Evolutionary conservation across 2,797 vertebrate species (phyloP).

Genomic region (Carapus acus): DNA sequence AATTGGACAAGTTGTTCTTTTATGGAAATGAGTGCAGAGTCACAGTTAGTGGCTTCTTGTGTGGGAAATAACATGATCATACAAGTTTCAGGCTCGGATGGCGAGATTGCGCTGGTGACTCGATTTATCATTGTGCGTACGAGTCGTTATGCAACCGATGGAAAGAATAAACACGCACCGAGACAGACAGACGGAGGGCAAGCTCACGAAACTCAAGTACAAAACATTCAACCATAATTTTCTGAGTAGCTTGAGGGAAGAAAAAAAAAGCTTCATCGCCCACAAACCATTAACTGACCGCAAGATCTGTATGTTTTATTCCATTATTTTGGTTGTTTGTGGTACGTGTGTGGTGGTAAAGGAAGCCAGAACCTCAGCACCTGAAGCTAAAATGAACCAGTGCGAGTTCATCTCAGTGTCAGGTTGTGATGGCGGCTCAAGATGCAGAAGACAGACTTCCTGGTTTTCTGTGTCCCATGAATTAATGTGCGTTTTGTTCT

Average conservation of each 20-base stretch:
- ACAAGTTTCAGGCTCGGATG: slow-evolving; percentile 28
- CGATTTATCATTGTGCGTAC: neutral
- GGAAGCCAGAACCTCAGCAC: too few relatives aligned
- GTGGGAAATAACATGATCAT: slow-evolving; percentile 29
- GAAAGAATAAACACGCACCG: slow-evolving; percentile 13
- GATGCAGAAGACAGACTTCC: neutral
- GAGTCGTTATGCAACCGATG: neutral
- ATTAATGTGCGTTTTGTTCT: neutral
- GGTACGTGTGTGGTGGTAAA: too few relatives aligned
- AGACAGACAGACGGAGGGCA: slow-evolving; percentile 19
- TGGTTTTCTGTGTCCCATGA: neutral
- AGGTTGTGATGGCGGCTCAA: too few relatives aligned
- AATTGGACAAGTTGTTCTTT: slow-evolving; percentile 33
- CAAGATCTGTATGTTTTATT: too few relatives aligned
- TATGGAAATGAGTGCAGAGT: slow-evolving; percentile 19
- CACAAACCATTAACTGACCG: too few relatives aligned
- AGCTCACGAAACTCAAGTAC: slow-evolving; percentile 4
- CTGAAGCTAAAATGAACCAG: too few relatives aligned
- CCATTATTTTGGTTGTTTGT: too few relatives aligned
- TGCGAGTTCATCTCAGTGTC: too few relatives aligned
- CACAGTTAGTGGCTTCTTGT: slow-evolving; percentile 22
- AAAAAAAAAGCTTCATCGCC: too few relatives aligned
- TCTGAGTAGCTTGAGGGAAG: neutral
- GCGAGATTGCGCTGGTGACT: neutral
- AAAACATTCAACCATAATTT: slow-evolving; percentile 9